Evolutionary conservation across 1,140 invertebrate species (phyloP).

Genomic region (Centruroides vittatus): DNA sequence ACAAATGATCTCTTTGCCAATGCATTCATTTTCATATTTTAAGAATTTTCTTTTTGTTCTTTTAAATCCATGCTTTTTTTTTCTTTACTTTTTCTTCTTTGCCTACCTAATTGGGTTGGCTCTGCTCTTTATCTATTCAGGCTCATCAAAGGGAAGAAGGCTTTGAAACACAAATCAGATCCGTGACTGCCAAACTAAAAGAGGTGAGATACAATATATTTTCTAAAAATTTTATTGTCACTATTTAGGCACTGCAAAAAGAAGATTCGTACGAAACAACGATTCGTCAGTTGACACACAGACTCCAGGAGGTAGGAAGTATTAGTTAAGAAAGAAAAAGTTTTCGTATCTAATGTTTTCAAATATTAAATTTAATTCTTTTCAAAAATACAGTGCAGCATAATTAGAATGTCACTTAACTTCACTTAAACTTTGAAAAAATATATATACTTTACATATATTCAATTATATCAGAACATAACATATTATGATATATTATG

Average conservation of each 20-base stretch:
- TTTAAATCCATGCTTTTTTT: not conserved
- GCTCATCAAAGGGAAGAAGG: slow-evolving; percentile 99
- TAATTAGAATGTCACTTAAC: too few relatives aligned
- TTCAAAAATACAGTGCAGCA: too few relatives aligned
- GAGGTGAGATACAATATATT: slow-evolving; percentile 52
- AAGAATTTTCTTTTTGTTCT: not conserved
- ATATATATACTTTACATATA: too few relatives aligned
- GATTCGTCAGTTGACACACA: slow-evolving; percentile 39
- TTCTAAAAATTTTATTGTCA: slow-evolving; percentile 1
- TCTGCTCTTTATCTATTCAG: slow-evolving; percentile 38
- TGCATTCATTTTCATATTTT: not conserved
- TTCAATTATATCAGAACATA: too few relatives aligned
- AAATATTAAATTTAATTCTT: too few relatives aligned
- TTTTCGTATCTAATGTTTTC: too few relatives aligned
- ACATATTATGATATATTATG: too few relatives aligned
- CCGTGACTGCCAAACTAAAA: slow-evolving; percentile 95
- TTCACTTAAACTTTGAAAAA: too few relatives aligned
- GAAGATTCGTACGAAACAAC: slow-evolving; percentile 45
- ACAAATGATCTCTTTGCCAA: too few relatives aligned
- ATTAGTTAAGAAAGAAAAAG: not conserved
- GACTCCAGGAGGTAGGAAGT: slow-evolving; percentile 36
- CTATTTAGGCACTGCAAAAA: slow-evolving; percentile 35
- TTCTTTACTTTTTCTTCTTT: not conserved
- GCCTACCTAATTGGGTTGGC: not conserved
- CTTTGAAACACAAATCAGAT: slow-evolving; percentile 99